These are phyloP conservation scores for Mesodorylaimus sp. DNA, from an alignment of 2,888 invertebrate genomes.

Conservation along the genomic window DNA sequence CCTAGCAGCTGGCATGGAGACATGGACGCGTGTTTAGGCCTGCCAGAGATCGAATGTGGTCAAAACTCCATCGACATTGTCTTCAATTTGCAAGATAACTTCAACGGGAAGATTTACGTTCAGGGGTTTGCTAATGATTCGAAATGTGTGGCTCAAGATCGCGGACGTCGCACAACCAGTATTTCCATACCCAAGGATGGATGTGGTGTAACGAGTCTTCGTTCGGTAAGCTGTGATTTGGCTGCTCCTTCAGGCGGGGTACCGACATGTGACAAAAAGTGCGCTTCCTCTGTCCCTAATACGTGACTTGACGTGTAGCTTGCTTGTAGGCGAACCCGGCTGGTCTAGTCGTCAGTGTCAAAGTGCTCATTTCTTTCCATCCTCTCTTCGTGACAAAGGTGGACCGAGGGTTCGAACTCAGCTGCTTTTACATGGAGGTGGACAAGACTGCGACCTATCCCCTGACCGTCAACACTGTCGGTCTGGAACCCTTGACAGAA, in stretches of 20 bases:
- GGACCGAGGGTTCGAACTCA: constrained; percentile 21
- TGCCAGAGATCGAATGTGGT: constrained; percentile 26
- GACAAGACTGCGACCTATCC: constrained; percentile 28
- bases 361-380: constrained; percentile 28
- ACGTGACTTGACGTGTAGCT: too few relatives aligned
- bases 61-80: constrained; percentile 26
- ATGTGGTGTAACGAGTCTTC: constrained; percentile 24
- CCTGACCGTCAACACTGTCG: constrained; percentile 16
- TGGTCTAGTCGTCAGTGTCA: constrained; percentile 24
- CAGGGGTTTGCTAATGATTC: constrained; percentile 24
- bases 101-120: constrained; percentile 23
- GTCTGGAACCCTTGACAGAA: constrained; percentile 19
- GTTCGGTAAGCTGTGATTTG: constrained; percentile 16
- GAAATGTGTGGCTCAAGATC: constrained; percentile 22
- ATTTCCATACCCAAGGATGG: constrained; percentile 20
- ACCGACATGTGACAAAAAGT: too few relatives aligned
- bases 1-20: too few relatives aligned
- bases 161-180: constrained; percentile 21
- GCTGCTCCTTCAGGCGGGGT: too few relatives aligned
- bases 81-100: constrained; percentile 21
- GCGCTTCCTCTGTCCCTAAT: too few relatives aligned
- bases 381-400: constrained; percentile 27
- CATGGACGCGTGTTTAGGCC: too few relatives aligned
- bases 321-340: constrained; percentile 22
- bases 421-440: constrained; percentile 23